Evolutionary conservation across 2,797 vertebrate genomes (phyloP), one percentile per base, ranked within the genome.

Genomic region (Holocentrus rufus): DNA sequence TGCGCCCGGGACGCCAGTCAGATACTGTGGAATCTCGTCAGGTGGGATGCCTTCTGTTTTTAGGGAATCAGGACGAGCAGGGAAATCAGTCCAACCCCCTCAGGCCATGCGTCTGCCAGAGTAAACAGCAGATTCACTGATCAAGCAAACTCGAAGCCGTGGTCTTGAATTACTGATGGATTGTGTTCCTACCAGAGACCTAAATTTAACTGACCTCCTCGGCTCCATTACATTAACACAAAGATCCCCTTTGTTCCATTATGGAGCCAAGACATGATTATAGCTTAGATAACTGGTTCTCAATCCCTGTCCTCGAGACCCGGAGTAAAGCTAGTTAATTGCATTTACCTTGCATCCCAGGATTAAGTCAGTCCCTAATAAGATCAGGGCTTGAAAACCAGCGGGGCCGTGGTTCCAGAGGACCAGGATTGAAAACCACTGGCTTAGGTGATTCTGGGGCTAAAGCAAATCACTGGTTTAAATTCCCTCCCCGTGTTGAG

Each of bases 21-120:
- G 65, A 34, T 18, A 54, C 9, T 7, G 20, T 31, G 46, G 62
- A 88, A 86, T 86, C 77, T 65, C 27, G 85, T 83, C 50, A 9
- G 66, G 34, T 83, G n/a, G 69, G 69, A 83, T 81, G 36, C 69
- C 83, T 20, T n/a, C 3, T 14, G 27, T 56, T 80, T 72, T 69
- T 57, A 34, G 57, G 74, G 54, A 72, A 81, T 59, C 74, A 59
- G 65, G 61, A 81, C 50, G 39, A 83, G 56, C 69, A 65, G 53
- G 62, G 7, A 47, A 22, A 58, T 34, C 23, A 69, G 18, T 62
- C 36, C 11, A 15, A 15, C 25, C 11, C 52, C 11, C 4, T 13
- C 22, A 25, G 52, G n/a, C 34, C 54, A 13, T 7, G 39, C 47
- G 52, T 63, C 36, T 74, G 15, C 34, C 34, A 58, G 18, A 65